Percentiles rank a stretch among this genome's conserved stretches.
Conservation (phyloP, 2,888 invertebrate species). For the Epinotia demarniana region DNA sequence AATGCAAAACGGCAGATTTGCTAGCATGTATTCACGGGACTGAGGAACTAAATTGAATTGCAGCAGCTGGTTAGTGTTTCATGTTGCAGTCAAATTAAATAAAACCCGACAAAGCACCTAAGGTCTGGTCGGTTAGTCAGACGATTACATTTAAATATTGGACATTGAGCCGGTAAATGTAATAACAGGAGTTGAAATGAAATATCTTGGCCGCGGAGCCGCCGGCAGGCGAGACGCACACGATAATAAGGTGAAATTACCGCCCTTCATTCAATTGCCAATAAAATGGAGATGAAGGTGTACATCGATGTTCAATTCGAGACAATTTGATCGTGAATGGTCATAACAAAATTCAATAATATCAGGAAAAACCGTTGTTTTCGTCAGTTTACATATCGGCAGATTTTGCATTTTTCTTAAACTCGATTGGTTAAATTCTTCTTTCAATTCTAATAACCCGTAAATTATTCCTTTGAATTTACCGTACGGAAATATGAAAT, state of each 20-base stretch:
- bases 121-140: conserved; percentile 48
- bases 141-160: conserved; percentile 47
- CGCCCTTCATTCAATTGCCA: conserved; percentile 57
- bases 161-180: conserved; percentile 39
- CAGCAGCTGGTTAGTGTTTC: conserved; percentile 45
- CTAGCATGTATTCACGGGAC: conserved; percentile 34
- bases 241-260: conserved; percentile 62
- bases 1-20: conserved; percentile 17
- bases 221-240: conserved; percentile 49
- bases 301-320: conserved; percentile 62
- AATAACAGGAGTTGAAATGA: conserved; percentile 46
- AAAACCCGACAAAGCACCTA: conserved; percentile 46
- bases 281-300: conserved; percentile 64
- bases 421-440: too few relatives aligned
- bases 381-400: too few relatives aligned
- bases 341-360: conserved; percentile 59
- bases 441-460: too few relatives aligned
- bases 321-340: conserved; percentile 62
- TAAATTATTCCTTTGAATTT: too few relatives aligned
- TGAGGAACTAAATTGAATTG: conserved; percentile 49
- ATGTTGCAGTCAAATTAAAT: conserved; percentile 37
- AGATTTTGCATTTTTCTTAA: too few relatives aligned
- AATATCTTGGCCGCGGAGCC: conserved; percentile 44
- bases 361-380: too few relatives aligned
- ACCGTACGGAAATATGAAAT: too few relatives aligned